Percentiles rank a stretch among this genome's conserved stretches.
These are phyloP conservation scores for Oscheius sp. DNA, from an alignment of 2,888 invertebrate species.

Conservation along the genomic window DNA sequence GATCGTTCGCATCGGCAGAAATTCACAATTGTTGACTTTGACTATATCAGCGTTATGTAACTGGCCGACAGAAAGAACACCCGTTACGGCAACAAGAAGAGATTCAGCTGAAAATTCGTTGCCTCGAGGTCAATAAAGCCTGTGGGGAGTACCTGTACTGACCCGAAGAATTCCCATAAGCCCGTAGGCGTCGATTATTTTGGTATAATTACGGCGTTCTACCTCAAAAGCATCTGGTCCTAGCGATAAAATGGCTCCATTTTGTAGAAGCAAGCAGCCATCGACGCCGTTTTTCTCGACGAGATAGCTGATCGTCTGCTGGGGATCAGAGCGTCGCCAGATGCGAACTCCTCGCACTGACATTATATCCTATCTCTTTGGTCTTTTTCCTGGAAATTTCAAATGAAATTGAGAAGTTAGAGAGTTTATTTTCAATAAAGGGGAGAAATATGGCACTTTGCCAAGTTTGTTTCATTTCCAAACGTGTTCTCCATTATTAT, in stretches of 20 bases:
- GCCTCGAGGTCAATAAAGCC: too few species aligned
- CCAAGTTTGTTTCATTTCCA: too few species aligned
- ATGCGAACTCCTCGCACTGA: constrained; percentile 64
- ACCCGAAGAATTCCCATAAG: constrained; percentile 89
- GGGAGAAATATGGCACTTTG: too few species aligned
- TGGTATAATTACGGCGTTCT: constrained; percentile 86
- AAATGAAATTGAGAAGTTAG: too few species aligned
- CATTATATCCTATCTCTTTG: too few species aligned
- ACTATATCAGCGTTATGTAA: constrained; percentile 93
- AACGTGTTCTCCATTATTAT: too few species aligned
- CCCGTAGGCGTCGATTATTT: constrained; percentile 92
- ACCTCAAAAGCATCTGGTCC: constrained; percentile 87
- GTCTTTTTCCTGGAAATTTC: too few species aligned
- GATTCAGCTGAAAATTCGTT: constrained; percentile 78
- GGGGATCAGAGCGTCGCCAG: constrained; percentile 51
- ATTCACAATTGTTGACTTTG: constrained; percentile 65
- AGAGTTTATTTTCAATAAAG: too few species aligned
- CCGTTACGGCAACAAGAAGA: constrained; percentile 90
- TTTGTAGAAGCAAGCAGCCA: constrained; percentile 61
- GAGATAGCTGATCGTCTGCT: constrained; percentile 54
- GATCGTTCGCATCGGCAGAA: constrained; percentile 58
- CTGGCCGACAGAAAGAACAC: constrained; percentile 95
- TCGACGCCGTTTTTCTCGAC: constrained; percentile 57
- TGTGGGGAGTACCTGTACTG: constrained; percentile 30
- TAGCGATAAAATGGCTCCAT: constrained; percentile 55